Evolutionary conservation across 2,797 vertebrate genomes (phyloP), one percentile per base, ranked within the genome.

Genomic region (Bucorvus abyssinicus): DNA sequence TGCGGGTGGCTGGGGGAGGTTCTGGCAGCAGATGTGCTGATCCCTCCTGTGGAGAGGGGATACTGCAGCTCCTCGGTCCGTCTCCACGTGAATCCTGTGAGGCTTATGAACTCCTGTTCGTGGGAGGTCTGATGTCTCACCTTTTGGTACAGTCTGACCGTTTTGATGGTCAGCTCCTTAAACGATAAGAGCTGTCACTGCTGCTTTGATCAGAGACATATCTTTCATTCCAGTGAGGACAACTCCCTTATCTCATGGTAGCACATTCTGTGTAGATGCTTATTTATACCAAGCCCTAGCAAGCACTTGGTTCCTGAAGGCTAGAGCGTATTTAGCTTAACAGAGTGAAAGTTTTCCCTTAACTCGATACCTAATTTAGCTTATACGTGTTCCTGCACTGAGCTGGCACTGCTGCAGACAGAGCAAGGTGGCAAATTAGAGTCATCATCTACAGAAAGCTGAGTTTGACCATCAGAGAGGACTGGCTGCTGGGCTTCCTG

Each of bases 371-470:
- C 67, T n/a, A 2, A 29, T 24, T 45, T 23, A 67, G 44, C 52
- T 84, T n/a, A 3, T 29, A 10, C 0, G 0, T 1, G 26, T 24
- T 24, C 18, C 0, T 6, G 12, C 20, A 7, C 57, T 0, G 3
- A 56, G 19, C 86, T 21, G 74, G 61, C 8, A 4, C 42, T 60
- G 71, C 53, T 64, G 80, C 74, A 70, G 36, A 8, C 83, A 29
- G 87, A 30, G 26, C 12, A 68, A 68, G 83, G 80, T 44, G 77
- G 29, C 63, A 42, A 7, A 53, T 60, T 1, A 4, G 56, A 64
- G 64, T 55, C 45, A 4, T 27, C 69, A 9, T 76, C 47, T n/a
- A 1, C 12, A 24, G 6, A 30, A 70, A 14, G n/a, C 18, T 13
- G 68, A 70, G 17, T 12, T 63, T 56, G 76, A 6, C 68, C 34